phyloP scores from a whole-genome alignment of 2,888 invertebrate genomes.

The Nomada flava region DNA sequence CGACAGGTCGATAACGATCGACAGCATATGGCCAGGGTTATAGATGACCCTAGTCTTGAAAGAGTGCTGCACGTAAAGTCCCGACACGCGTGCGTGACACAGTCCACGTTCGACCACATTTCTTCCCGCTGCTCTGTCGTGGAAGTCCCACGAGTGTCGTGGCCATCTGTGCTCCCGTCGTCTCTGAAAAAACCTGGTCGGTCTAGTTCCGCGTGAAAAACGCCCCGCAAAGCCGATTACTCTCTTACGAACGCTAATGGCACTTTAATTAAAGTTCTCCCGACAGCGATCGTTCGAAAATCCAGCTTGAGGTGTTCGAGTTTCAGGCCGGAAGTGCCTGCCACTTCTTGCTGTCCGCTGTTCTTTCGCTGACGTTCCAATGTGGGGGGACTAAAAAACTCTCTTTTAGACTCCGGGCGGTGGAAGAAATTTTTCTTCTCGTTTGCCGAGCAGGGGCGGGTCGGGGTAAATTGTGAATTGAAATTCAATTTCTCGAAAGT shows the following conservation, averaged over 20 bases:
- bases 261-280: constrained; percentile 29
- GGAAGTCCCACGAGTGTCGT: constrained; percentile 52
- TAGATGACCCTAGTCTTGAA: constrained; percentile 75
- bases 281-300: neutral
- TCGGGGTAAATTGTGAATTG: neutral
- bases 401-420: too few relatives aligned
- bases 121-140: constrained; percentile 27
- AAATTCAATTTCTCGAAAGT: constrained; percentile 27
- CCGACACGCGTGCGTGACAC: constrained; percentile 28
- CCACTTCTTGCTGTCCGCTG: neutral
- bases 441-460: too few relatives aligned
- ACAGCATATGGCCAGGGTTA: constrained; percentile 73
- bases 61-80: constrained; percentile 51
- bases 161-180: constrained; percentile 14
- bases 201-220: constrained; percentile 1
- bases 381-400: neutral
- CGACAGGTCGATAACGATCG: constrained; percentile 75
- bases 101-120: constrained; percentile 46
- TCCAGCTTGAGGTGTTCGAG: neutral
- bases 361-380: constrained; percentile 13
- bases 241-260: neutral
- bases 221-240: constrained; percentile 11
- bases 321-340: neutral
- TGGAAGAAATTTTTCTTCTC: too few relatives aligned
- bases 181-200: neutral